Evolutionary conservation across 2,888 invertebrate species (phyloP).

Genomic region (Cephus pygmeus): DNA sequence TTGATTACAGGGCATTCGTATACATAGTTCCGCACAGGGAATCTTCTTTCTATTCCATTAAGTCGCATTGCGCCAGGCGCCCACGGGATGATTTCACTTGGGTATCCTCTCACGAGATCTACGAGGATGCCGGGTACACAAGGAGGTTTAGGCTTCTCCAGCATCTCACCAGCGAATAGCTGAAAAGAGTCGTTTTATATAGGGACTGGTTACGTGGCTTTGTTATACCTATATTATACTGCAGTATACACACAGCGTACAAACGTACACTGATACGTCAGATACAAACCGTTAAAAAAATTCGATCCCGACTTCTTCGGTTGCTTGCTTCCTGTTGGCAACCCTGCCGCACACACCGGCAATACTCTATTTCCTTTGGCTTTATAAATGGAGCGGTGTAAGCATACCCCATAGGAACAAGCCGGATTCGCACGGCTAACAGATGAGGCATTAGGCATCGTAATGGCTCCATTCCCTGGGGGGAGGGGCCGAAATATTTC

Average conservation of each 20-base stretch:
- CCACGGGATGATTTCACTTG: background rate
- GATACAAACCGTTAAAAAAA: background rate
- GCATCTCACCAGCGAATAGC: background rate
- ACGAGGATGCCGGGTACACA: background rate
- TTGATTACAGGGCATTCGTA: constrained; percentile 65
- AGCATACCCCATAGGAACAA: constrained; percentile 55
- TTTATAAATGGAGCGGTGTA: constrained; percentile 60
- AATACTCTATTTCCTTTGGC: constrained; percentile 23
- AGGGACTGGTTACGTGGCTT: background rate
- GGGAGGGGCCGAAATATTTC: constrained; percentile 56
- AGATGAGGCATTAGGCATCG: constrained; percentile 64
- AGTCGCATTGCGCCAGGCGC: constrained; percentile 32
- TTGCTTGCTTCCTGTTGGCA: background rate
- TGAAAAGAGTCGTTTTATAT: background rate
- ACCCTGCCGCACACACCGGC: background rate
- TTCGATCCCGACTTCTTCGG: background rate
- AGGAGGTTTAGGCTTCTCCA: background rate
- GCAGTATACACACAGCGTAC: background rate
- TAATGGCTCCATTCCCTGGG: constrained; percentile 58
- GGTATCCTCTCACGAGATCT: background rate
- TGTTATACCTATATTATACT: background rate
- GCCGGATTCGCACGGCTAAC: constrained; percentile 58
- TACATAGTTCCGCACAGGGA: constrained; percentile 55
- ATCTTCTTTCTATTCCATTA: constrained; percentile 51
- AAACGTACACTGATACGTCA: background rate